Evolutionary conservation across 2,113 vertebrate species (phyloP).

Genomic region (Elanoides forficatus): DNA sequence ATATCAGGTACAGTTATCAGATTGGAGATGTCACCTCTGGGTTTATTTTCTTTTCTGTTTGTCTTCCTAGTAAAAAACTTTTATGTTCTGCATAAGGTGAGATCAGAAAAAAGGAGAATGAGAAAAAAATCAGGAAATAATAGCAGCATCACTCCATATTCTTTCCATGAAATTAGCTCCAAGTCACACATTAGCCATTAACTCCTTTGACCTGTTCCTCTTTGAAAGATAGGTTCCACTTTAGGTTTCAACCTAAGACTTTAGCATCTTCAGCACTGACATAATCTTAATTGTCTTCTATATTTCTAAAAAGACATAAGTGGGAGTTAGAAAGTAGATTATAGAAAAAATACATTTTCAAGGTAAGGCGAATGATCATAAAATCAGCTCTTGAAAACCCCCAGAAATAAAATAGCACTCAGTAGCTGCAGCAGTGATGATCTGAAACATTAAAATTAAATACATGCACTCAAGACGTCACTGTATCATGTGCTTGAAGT

Average conservation of each 20-base stretch:
- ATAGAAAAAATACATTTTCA: constrained; percentile 3
- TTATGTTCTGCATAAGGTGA: not conserved
- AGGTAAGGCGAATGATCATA: constrained; percentile 27
- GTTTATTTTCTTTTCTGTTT: not conserved
- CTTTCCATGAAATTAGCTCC: constrained; percentile 37
- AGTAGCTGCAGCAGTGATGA: not conserved
- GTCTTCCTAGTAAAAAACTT: not conserved
- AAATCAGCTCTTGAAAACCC: constrained; percentile 8
- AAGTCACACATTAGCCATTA: constrained; percentile 64
- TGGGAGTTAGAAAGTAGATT: constrained; percentile 7
- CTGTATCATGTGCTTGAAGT: constrained; percentile 21
- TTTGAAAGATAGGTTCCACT: constrained; percentile 38
- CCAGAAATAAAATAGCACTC: not conserved
- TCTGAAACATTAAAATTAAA: constrained; percentile 39
- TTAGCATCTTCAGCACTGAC: constrained; percentile 31
- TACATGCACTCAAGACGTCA: not conserved
- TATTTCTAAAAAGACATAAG: constrained; percentile 8
- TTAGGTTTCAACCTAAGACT: constrained; percentile 55
- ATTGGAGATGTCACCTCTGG: not conserved
- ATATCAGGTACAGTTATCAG: not conserved
- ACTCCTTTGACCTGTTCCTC: constrained; percentile 59
- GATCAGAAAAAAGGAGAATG: not conserved
- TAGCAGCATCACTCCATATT: not conserved
- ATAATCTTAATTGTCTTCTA: constrained; percentile 54
- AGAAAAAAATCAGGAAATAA: not conserved